These are phyloP conservation scores for Callosobruchus maculatus DNA, from an alignment of 2,888 invertebrate genomes.

Conservation along the genomic window DNA sequence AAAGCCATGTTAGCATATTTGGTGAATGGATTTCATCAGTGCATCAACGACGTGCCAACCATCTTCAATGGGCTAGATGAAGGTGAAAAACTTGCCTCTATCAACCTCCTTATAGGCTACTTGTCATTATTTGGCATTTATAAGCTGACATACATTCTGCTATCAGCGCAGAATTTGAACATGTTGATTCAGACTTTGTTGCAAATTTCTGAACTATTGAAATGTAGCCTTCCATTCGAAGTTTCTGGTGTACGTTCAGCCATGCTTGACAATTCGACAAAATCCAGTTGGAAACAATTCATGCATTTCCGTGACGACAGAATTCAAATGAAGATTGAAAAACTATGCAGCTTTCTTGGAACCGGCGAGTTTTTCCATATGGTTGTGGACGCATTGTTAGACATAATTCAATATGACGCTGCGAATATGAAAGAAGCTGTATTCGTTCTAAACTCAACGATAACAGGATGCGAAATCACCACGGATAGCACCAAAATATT, in stretches of 20 bases:
- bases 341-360: constrained; percentile 56
- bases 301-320: constrained; percentile 55
- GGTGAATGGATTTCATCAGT: constrained; percentile 59
- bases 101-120: constrained; percentile 68
- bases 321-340: constrained; percentile 52
- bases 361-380: constrained; percentile 53
- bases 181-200: constrained; percentile 57
- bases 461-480: constrained; percentile 14
- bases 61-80: constrained; percentile 65
- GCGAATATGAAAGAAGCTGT: constrained; percentile 60
- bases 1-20: constrained; percentile 53
- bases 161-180: constrained; percentile 54
- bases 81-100: constrained; percentile 57
- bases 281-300: constrained; percentile 58
- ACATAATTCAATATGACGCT: constrained; percentile 53
- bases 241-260: background rate
- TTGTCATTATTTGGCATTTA: constrained; percentile 56
- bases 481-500: constrained; percentile 18
- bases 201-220: constrained; percentile 54
- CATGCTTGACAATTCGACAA: background rate
- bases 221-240: constrained; percentile 47
- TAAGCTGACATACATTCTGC: constrained; percentile 57
- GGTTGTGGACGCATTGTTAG: constrained; percentile 61
- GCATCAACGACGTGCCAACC: constrained; percentile 61
- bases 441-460: constrained; percentile 55